Base-by-base conservation (phyloP, 2,797 vertebrate species). In the Rhyacichthys aspro region DNA sequence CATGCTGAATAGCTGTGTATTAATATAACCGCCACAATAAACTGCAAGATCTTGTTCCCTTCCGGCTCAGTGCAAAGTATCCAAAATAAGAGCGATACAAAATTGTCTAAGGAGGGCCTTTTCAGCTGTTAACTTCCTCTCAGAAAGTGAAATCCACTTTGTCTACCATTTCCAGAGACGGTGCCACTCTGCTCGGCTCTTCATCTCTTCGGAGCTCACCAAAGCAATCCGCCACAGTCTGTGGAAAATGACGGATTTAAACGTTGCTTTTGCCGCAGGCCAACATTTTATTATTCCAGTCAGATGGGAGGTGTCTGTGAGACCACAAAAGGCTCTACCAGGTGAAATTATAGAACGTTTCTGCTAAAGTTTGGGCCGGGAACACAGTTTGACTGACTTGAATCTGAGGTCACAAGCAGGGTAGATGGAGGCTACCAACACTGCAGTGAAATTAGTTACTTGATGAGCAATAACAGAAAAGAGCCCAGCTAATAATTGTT, bases 221-320 rank as follows among this genome's bases (percentile, higher is more conserved):
- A 52, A 52, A 41, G 50, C 18, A 39, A 17, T 39, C 19, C 9
- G 7, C 5, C 10, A 38, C 39, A 17, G 15, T 17, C 9, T 23
- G 19, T 42, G 52, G 52, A 55, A n/a, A 55, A 42, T 42, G 38
- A 16, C 8, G 38, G 38, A 42, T 55, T 42, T 32, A 42, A 54
- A 54, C 38, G 7, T 41, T 14, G 37, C 52, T 55, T 33, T 42
- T 39, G 38, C 38, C 38, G 11, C 38, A 15, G 52, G 52, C 52
- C n/a, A 42, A 32, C 38, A n/a, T 42, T 23, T 55, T 55, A 42
- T 55, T 55, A 55, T 55, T 55, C 52, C 6, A 9, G 38, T n/a
- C 52, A 43, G 38, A 32, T 14, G 9, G 12, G 34, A 50, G 34
- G 33, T 18, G 48, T 16, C 15, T 37, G 16, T 11, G 14, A 41